Percentiles rank a stretch among this genome's conserved stretches.
phyloP scores from a whole-genome alignment of 64 coral and sea anemone genomes.

The Orbicella faveolata region DNA sequence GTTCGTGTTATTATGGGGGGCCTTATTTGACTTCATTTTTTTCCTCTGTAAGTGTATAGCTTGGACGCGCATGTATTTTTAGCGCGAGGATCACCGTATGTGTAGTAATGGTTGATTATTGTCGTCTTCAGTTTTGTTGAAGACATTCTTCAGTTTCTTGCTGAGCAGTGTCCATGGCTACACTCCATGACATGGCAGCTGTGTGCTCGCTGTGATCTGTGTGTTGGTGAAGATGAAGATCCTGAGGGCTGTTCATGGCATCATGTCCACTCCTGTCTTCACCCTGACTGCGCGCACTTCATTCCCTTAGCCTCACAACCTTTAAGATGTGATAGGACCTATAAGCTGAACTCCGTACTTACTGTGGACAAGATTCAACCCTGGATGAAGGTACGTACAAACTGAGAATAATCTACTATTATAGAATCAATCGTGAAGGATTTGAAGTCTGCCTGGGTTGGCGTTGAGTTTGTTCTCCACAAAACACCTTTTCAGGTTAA shows the following conservation, averaged over 20 bases:
- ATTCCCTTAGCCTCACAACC: conserved; percentile 2
- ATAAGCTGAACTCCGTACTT: background rate
- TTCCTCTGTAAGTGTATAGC: too few species aligned
- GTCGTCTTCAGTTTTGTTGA: conserved; percentile 2
- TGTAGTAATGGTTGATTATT: background rate
- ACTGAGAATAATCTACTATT: background rate
- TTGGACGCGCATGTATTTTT: too few species aligned
- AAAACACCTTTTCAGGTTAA: too few species aligned
- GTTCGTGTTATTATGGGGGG: too few species aligned
- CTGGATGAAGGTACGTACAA: conserved; percentile 9
- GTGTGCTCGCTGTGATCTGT: conserved; percentile 34
- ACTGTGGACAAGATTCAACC: conserved; percentile 1
- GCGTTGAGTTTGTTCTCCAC: too few species aligned
- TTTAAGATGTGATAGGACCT: conserved; percentile 2
- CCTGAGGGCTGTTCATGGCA: conserved; percentile 22
- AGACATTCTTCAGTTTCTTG: background rate
- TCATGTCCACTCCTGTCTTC: background rate
- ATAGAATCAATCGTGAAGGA: too few species aligned
- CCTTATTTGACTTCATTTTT: too few species aligned
- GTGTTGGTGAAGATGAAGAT: conserved; percentile 7
- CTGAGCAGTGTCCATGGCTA: conserved; percentile 1
- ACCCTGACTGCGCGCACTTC: conserved; percentile 35
- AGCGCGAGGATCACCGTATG: background rate
- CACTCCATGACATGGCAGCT: conserved; percentile 24
- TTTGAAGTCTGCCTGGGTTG: too few species aligned